Evolutionary conservation across 2,113 vertebrate species (phyloP).

Genomic region (Nannobrachium achirus): DNA sequence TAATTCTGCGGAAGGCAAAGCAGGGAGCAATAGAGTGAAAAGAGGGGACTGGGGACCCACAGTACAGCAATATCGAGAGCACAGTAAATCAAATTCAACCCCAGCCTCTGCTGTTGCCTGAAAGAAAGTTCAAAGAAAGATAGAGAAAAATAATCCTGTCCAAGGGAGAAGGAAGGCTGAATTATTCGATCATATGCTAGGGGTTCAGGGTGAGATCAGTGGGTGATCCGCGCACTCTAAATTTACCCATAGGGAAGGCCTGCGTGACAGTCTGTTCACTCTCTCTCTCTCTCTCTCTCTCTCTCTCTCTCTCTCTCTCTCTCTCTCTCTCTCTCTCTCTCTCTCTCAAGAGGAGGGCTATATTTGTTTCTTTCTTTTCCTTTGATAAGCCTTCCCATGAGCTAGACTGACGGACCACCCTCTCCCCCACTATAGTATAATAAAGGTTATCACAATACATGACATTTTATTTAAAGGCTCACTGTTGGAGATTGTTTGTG

Average conservation of each 20-base stretch:
- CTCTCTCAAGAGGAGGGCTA: no score
- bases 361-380: no score
- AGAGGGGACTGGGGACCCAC: constrained; percentile 16
- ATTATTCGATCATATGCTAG: constrained; percentile 28
- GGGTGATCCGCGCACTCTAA: constrained; percentile 23
- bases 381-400: no score
- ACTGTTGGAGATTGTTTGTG: no score
- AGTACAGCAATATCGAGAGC: constrained; percentile 21
- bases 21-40: constrained; percentile 9
- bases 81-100: constrained; percentile 44
- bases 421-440: no score
- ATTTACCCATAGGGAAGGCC: constrained; percentile 20
- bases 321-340: no score
- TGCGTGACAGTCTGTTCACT: constrained; percentile 24
- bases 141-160: constrained; percentile 25
- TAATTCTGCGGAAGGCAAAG: constrained; percentile 25
- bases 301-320: no score
- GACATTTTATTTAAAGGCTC: no score
- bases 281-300: no score
- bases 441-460: no score
- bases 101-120: background rate
- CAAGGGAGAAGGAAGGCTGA: constrained; percentile 11
- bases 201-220: constrained; percentile 52
- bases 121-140: constrained; percentile 44
- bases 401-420: no score